A percentile compares a stretch with the other conserved stretches of the same genome.
These are phyloP conservation scores for Telmatherina bonti DNA, from an alignment of 2,797 vertebrate genomes.

Conservation along the genomic window DNA sequence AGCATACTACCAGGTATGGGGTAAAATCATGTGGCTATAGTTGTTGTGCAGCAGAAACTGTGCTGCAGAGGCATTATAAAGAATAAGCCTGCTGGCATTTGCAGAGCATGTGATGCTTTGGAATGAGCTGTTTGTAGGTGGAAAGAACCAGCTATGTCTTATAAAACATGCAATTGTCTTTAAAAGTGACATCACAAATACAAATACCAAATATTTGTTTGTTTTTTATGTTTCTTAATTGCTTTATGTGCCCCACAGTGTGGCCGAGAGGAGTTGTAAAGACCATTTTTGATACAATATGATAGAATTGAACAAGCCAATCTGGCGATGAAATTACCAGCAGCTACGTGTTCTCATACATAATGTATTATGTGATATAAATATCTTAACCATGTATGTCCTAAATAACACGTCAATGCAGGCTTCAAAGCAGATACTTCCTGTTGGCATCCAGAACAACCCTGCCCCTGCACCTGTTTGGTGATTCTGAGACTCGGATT, in stretches of 20 bases:
- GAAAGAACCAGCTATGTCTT: conserved; percentile 14
- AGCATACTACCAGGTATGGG: conserved; percentile 12
- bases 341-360: conserved; percentile 47
- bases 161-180: conserved; percentile 49
- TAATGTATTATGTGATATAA: conserved; percentile 66
- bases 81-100: conserved; percentile 33
- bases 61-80: conserved; percentile 28
- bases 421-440: conserved; percentile 51
- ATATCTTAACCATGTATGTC: conserved; percentile 65
- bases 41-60: background rate
- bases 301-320: conserved; percentile 67
- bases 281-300: conserved; percentile 40
- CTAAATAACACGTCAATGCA: conserved; percentile 57
- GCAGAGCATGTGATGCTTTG: conserved; percentile 20
- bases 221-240: conserved; percentile 41
- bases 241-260: conserved; percentile 3
- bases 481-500: conserved; percentile 18
- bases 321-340: conserved; percentile 58
- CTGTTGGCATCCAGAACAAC: conserved; percentile 9
- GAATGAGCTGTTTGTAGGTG: background rate
- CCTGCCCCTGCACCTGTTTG: conserved; percentile 40
- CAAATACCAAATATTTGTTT: conserved; percentile 41
- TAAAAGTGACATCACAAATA: conserved; percentile 22
- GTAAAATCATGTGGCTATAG: conserved; percentile 25
- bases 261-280: conserved; percentile 31